Evolutionary conservation across 2,888 invertebrate species (phyloP).

Genomic region (Incurvaria masculella): DNA sequence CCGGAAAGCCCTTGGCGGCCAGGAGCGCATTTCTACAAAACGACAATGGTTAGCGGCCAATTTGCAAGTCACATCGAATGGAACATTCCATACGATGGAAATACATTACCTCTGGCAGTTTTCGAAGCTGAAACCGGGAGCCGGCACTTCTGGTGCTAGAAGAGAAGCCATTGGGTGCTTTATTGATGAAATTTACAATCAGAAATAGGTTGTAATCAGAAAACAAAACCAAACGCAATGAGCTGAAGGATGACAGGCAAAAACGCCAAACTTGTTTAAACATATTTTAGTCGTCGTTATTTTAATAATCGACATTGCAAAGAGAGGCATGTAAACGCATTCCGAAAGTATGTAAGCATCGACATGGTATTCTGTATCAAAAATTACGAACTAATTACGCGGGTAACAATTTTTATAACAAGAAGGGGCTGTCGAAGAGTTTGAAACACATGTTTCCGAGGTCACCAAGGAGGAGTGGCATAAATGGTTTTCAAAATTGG

Average conservation of each 20-base stretch:
- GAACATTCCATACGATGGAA: slow-evolving; percentile 6
- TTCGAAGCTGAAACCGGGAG: slow-evolving; percentile 80
- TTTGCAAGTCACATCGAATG: slow-evolving; percentile 4
- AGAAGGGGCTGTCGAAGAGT: too few relatives aligned
- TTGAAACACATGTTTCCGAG: too few relatives aligned
- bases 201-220: neutral
- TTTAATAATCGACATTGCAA: too few relatives aligned
- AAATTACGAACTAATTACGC: too few relatives aligned
- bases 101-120: slow-evolving; percentile 71
- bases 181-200: neutral
- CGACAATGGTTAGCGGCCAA: slow-evolving; percentile 9
- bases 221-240: slow-evolving; percentile 5
- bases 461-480: too few relatives aligned
- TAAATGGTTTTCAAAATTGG: neutral
- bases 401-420: too few relatives aligned
- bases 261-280: too few relatives aligned
- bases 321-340: too few relatives aligned
- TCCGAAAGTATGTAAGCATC: too few relatives aligned
- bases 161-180: slow-evolving; percentile 62
- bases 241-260: slow-evolving; percentile 15
- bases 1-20: slow-evolving; percentile 70
- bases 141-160: slow-evolving; percentile 65
- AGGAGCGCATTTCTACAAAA: slow-evolving; percentile 77
- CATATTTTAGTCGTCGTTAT: too few relatives aligned
- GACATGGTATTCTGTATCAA: too few relatives aligned